A percentile compares a stretch with the other conserved stretches of the same genome.
Conservation (phyloP, 2,888 invertebrate genomes). For the Tetragonula carbonaria region DNA sequence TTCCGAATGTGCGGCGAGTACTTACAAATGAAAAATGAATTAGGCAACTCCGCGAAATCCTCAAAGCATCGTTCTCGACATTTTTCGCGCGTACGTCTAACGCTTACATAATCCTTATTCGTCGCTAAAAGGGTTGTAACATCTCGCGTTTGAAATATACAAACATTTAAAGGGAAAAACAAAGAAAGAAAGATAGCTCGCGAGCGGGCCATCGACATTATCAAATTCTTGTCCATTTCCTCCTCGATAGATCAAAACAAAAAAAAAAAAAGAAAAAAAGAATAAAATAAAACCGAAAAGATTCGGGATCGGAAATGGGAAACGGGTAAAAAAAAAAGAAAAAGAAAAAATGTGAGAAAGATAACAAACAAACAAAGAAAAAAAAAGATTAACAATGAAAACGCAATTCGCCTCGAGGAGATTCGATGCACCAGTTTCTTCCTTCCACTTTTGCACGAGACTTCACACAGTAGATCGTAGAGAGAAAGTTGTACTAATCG, state of each 20-base stretch:
- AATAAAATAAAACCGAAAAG: background rate
- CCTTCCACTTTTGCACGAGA: conserved; percentile 74
- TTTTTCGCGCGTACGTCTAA: too few species aligned
- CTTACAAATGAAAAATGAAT: too few species aligned
- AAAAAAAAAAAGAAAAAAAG: background rate
- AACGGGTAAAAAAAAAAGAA: background rate
- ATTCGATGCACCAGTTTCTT: conserved; percentile 74
- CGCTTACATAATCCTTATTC: too few species aligned
- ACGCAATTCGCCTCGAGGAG: conserved; percentile 69
- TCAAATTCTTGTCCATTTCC: conserved; percentile 56
- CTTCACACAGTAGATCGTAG: conserved; percentile 73
- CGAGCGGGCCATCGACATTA: conserved; percentile 12
- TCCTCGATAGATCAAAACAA: conserved; percentile 62
- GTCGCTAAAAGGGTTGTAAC: background rate
- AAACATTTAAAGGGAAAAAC: background rate
- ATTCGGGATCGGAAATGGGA: background rate
- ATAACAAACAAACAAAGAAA: background rate
- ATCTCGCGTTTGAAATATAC: background rate
- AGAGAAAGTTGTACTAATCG: conserved; percentile 72
- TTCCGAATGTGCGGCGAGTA: too few species aligned
- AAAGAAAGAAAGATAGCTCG: background rate
- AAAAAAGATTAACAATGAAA: conserved; percentile 8
- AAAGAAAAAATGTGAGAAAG: background rate
- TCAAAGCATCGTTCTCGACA: too few species aligned
- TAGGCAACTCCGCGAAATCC: too few species aligned